Evolutionary conservation across 2,797 vertebrate genomes (phyloP).

Genomic region (Karalla daura): DNA sequence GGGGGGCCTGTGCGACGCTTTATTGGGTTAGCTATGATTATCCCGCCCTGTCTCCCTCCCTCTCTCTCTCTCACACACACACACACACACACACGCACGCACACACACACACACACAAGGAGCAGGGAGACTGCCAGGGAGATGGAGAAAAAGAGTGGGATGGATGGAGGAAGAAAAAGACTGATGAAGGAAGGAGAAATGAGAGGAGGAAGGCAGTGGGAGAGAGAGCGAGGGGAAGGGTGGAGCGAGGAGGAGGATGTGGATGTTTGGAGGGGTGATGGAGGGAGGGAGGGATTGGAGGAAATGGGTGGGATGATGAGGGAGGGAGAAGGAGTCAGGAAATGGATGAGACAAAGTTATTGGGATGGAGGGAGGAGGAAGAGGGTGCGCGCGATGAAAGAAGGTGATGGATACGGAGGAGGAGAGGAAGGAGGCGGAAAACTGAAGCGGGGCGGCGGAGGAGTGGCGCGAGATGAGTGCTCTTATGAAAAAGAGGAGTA

Average conservation of each 20-base stretch:
- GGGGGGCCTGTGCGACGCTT: conserved; percentile 90
- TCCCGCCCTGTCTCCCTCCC: conserved; percentile 86
- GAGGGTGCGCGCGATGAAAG: conserved; percentile 71
- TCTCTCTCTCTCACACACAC: neutral
- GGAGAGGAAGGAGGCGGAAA: conserved; percentile 66
- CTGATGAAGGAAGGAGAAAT: conserved; percentile 63
- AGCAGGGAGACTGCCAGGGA: conserved; percentile 69
- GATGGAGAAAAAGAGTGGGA: conserved; percentile 59
- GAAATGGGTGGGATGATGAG: conserved; percentile 68
- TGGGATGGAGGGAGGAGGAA: conserved; percentile 58
- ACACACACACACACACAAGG: conserved; percentile 29
- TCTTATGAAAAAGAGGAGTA: conserved; percentile 68
- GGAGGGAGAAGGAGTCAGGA: conserved; percentile 69
- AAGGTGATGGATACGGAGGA: conserved; percentile 68
- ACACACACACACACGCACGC: conserved; percentile 26
- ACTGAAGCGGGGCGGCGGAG: conserved; percentile 70
- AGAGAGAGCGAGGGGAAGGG: conserved; percentile 31
- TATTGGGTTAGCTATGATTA: conserved; percentile 99
- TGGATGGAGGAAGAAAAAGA: conserved; percentile 64
- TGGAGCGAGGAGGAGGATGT: conserved; percentile 42
- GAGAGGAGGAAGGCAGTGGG: conserved; percentile 40
- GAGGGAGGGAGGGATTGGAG: conserved; percentile 52
- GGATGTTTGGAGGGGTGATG: conserved; percentile 59
- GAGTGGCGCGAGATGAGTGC: conserved; percentile 80
- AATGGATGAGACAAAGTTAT: conserved; percentile 78